Evolutionary conservation across 2,888 invertebrate genomes (phyloP).

Genomic region (Platycheirus albimanus): DNA sequence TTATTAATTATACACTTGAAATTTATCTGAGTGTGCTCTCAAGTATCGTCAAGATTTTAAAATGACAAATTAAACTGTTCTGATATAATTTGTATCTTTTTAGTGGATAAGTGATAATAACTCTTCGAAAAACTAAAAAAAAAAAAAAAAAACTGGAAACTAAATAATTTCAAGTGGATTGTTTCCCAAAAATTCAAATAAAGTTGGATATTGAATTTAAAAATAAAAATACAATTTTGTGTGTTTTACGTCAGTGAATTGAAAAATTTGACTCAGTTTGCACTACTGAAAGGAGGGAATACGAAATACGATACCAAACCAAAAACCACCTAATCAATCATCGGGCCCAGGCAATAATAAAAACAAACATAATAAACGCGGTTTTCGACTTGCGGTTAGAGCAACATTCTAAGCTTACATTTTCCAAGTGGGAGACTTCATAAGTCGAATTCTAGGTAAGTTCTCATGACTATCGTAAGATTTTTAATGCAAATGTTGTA

Average conservation of each 20-base stretch:
- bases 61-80: too few relatives aligned
- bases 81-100: not conserved
- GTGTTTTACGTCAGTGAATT: conserved; percentile 1
- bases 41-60: conserved; percentile 4
- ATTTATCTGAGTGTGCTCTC: conserved; percentile 11
- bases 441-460: conserved; percentile 65
- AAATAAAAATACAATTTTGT: not conserved
- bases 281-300: conserved; percentile 24
- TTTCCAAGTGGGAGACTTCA: conserved; percentile 40
- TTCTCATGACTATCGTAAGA: conserved; percentile 60
- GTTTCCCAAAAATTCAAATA: too few relatives aligned
- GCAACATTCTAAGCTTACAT: conserved; percentile 52
- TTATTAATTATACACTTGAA: conserved; percentile 27
- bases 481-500: conserved; percentile 26
- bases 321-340: conserved; percentile 69
- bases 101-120: conserved; percentile 3
- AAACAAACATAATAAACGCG: conserved; percentile 54
- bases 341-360: conserved; percentile 34
- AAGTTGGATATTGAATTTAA: too few relatives aligned
- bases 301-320: conserved; percentile 62
- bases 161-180: too few relatives aligned
- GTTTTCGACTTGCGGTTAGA: conserved; percentile 54
- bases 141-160: too few relatives aligned
- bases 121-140: not conserved
- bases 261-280: conserved; percentile 19